These are phyloP conservation scores for Thyatira batis DNA, from an alignment of 2,888 invertebrate species.

Conservation along the genomic window DNA sequence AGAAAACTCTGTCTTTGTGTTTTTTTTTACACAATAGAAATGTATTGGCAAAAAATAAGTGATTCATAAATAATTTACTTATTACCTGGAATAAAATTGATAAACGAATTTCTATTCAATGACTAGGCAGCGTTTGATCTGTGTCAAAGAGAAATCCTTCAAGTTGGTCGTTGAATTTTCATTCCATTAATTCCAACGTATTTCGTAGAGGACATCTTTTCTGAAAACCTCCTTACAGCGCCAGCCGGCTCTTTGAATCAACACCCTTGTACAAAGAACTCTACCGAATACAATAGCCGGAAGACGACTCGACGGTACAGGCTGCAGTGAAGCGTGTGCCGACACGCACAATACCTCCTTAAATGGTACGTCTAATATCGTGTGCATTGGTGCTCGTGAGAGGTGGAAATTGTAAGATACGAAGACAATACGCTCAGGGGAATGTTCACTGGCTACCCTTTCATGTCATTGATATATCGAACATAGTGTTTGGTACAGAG, in stretches of 20 bases:
- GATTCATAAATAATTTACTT: not conserved
- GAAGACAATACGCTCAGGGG: slow-evolving; percentile 4
- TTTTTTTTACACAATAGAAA: not conserved
- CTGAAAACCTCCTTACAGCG: not conserved
- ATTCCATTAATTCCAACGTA: not conserved
- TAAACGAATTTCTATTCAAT: not conserved
- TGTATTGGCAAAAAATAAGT: not conserved
- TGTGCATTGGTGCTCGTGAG: slow-evolving; percentile 4
- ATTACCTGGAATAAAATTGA: not conserved
- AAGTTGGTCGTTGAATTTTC: not conserved
- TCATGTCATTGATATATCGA: not conserved
- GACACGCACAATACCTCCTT: slow-evolving; percentile 7
- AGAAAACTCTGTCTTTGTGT: no score
- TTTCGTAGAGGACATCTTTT: not conserved
- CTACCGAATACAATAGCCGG: slow-evolving; percentile 32
- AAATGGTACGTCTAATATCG: slow-evolving; percentile 7
- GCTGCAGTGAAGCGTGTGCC: not conserved
- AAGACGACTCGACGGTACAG: slow-evolving; percentile 11
- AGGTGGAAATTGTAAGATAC: slow-evolving; percentile 8
- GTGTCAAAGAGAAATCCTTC: not conserved
- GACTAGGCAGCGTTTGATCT: not conserved
- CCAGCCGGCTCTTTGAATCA: not conserved
- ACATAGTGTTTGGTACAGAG: not conserved
- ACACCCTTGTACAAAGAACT: slow-evolving; percentile 14
- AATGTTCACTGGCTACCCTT: not conserved